Conservation (phyloP, 2,888 invertebrate genomes). For the Drosophila seclusa region DNA sequence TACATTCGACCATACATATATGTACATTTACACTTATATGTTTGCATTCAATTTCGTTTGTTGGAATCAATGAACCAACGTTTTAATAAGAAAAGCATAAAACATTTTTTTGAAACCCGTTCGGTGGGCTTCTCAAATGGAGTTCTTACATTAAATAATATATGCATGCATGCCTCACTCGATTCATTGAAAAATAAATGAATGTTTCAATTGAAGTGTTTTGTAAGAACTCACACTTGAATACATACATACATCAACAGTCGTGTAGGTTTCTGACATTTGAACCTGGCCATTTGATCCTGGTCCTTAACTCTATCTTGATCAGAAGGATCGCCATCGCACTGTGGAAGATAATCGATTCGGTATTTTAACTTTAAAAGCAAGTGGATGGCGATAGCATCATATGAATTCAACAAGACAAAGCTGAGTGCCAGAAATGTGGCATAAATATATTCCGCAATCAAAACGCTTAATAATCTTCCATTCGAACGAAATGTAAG, state of each 20-base stretch:
- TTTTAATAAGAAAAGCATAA: conserved; percentile 69
- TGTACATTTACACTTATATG: conserved; percentile 12
- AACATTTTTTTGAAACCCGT: conserved; percentile 15
- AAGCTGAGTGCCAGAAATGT: not conserved
- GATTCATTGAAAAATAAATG: conserved; percentile 69
- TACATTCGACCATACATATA: conserved; percentile 21
- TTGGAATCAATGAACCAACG: conserved; percentile 74
- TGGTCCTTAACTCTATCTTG: not conserved
- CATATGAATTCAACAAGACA: not conserved
- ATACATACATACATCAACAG: conserved; percentile 2
- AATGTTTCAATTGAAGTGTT: conserved; percentile 66
- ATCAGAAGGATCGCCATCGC: not conserved
- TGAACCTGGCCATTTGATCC: not conserved
- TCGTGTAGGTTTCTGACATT: conserved; percentile 2
- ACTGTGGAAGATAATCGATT: not conserved
- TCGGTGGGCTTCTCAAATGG: conserved; percentile 29
- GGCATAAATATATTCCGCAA: not conserved
- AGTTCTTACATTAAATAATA: conserved; percentile 31
- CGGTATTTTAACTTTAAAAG: not conserved
- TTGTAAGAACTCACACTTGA: conserved; percentile 24
- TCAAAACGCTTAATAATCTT: not conserved
- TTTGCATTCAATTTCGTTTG: conserved; percentile 76
- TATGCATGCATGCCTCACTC: conserved; percentile 54
- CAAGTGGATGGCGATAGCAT: not conserved
- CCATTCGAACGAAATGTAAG: not conserved